These are phyloP conservation scores for Torymus auratus DNA, from an alignment of 2,888 invertebrate genomes.

Conservation along the genomic window DNA sequence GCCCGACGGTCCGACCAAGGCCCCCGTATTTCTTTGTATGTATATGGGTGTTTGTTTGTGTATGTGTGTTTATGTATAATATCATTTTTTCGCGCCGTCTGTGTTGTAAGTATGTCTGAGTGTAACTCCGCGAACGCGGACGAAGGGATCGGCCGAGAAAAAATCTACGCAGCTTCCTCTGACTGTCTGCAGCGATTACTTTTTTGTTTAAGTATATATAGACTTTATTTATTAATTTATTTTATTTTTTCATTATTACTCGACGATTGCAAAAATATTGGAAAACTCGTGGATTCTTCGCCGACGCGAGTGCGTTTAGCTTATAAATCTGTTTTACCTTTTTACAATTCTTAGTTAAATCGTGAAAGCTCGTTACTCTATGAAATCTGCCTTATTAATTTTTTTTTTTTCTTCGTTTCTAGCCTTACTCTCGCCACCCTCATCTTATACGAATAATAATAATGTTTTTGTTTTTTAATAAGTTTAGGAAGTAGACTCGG, in stretches of 20 bases:
- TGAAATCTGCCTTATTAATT: slow-evolving; percentile 30
- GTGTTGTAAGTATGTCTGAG: not conserved
- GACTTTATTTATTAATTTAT: slow-evolving; percentile 39
- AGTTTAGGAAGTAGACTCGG: slow-evolving; percentile 52
- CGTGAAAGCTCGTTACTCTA: slow-evolving; percentile 54
- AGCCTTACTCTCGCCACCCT: slow-evolving; percentile 33
- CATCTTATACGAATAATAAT: slow-evolving; percentile 32
- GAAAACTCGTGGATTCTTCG: slow-evolving; percentile 47
- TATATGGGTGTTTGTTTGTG: slow-evolving; percentile 2
- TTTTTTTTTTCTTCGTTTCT: slow-evolving; percentile 40
- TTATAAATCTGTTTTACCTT: slow-evolving; percentile 48
- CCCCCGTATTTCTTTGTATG: slow-evolving; percentile 1
- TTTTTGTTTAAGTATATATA: not conserved
- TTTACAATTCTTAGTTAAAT: slow-evolving; percentile 55
- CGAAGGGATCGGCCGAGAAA: slow-evolving; percentile 52
- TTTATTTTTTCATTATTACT: slow-evolving; percentile 27
- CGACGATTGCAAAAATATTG: slow-evolving; percentile 58
- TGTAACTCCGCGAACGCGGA: slow-evolving; percentile 29
- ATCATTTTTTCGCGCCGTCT: not conserved
- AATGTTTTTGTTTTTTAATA: slow-evolving; percentile 7
- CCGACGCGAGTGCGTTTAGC: slow-evolving; percentile 41
- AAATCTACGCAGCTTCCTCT: slow-evolving; percentile 10
- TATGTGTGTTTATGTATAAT: not conserved
- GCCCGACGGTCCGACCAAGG: not conserved
- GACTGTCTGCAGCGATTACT: slow-evolving; percentile 17